Conservation (phyloP, 1,140 invertebrate species). For the Papilio helenus region DNA sequence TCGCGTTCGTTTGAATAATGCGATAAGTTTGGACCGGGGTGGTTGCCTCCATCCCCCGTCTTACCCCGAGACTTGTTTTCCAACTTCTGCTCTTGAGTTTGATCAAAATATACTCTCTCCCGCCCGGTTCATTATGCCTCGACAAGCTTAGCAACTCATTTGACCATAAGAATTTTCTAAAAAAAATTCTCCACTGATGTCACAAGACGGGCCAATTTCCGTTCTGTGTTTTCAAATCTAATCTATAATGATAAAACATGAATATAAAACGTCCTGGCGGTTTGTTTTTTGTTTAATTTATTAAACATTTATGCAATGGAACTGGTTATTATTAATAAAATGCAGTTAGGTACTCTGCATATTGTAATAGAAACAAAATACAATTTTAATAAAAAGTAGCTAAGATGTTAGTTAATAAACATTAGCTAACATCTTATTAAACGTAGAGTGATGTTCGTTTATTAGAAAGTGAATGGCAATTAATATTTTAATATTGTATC, state of each 20-base stretch:
- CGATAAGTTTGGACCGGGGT: constrained; percentile 72
- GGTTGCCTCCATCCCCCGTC: constrained; percentile 54
- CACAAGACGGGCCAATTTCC: background rate
- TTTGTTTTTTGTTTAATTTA: constrained; percentile 12
- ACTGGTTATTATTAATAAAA: constrained; percentile 15
- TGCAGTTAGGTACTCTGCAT: background rate
- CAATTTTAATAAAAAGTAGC: background rate
- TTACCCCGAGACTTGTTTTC: constrained; percentile 66
- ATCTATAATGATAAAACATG: constrained; percentile 9
- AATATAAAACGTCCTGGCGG: background rate
- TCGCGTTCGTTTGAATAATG: constrained; percentile 81
- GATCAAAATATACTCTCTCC: constrained; percentile 73
- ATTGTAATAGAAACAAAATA: background rate
- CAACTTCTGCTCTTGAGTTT: constrained; percentile 73
- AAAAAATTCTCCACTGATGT: background rate
- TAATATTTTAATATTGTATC: constrained; percentile 22
- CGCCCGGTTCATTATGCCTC: constrained; percentile 53
- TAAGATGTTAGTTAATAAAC: background rate
- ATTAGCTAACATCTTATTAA: no score
- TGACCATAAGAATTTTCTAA: constrained; percentile 28
- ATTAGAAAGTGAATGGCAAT: background rate
- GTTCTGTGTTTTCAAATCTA: background rate
- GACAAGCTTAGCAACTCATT: constrained; percentile 28
- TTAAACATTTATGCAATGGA: constrained; percentile 19
- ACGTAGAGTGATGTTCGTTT: background rate